Conservation (phyloP, 2,113 vertebrate genomes). For the Myrmecobius fasciatus region DNA sequence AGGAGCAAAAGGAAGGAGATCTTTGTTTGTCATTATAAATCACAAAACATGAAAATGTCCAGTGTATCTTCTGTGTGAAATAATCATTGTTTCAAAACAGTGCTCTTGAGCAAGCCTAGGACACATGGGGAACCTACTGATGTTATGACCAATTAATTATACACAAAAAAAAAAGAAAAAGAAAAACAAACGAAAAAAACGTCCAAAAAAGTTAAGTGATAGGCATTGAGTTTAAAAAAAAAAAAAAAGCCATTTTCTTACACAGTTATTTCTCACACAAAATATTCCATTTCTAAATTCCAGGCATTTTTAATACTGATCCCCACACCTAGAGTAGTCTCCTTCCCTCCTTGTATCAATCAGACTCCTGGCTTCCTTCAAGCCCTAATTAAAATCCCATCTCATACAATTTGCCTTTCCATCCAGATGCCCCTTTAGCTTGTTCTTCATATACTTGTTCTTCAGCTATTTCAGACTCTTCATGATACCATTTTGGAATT, state of each 20-base stretch:
- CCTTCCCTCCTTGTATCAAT: neutral
- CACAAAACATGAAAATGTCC: rapidly evolving
- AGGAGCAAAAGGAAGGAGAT: slow-evolving; percentile 39
- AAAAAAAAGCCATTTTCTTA: neutral
- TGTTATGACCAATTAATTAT: neutral
- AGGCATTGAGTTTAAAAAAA: neutral
- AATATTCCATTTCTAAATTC: neutral
- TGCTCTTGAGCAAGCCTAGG: neutral
- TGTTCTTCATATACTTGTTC: neutral
- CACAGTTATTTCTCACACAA: neutral
- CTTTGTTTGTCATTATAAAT: rapidly evolving
- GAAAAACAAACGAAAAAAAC: no score
- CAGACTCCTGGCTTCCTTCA: neutral
- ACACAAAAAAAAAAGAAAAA: neutral
- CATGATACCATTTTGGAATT: neutral
- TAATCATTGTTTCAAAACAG: rapidly evolving
- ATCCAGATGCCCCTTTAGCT: neutral
- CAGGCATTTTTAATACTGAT: neutral
- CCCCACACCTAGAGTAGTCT: neutral
- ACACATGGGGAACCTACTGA: neutral
- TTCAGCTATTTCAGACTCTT: neutral
- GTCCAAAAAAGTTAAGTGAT: neutral
- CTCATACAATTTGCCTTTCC: neutral
- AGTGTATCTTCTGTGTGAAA: neutral
- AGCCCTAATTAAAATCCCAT: neutral